phyloP scores from a whole-genome alignment of 37 sponge, comb jelly and placozoan species.

The Theonella swinhoei region DNA sequence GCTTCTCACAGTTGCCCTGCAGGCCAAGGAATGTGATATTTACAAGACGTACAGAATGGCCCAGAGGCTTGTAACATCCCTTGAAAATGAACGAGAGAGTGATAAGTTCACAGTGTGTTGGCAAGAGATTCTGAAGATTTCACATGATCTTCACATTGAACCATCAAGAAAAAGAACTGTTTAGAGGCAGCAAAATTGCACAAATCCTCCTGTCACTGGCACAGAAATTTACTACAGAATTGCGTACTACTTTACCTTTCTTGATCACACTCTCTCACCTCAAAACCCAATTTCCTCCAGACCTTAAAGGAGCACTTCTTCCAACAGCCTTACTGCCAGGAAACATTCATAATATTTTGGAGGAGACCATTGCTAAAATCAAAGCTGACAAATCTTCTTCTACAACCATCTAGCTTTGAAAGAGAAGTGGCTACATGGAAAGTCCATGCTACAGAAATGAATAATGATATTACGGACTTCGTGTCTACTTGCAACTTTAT shows the following conservation, averaged over 20 bases:
- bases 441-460: background rate
- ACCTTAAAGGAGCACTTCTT: constrained; percentile 6
- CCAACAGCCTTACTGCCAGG: too few relatives aligned
- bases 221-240: constrained; percentile 33
- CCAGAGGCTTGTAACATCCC: constrained; percentile 2
- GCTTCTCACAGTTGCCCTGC: constrained; percentile 31
- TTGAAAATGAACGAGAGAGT: constrained; percentile 19
- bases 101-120: constrained; percentile 20
- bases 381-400: constrained; percentile 2
- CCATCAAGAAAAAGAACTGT: constrained; percentile 36
- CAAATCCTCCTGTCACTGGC: constrained; percentile 23
- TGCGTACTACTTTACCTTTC: constrained; percentile 32
- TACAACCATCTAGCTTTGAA: constrained; percentile 9
- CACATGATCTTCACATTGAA: background rate
- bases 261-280: constrained; percentile 35
- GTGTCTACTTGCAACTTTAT: constrained; percentile 1
- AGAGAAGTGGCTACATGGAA: constrained; percentile 35
- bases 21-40: constrained; percentile 33
- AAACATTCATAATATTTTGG: too few relatives aligned
- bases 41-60: constrained; percentile 31
- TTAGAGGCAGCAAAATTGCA: constrained; percentile 1
- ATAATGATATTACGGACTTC: background rate
- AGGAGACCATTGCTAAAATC: too few relatives aligned
- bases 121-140: constrained; percentile 9
- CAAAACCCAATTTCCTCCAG: constrained; percentile 21